Percentiles rank a stretch among this genome's conserved stretches.
Conservation (phyloP, 2,888 invertebrate genomes). For the Meteorus cinctellus region DNA sequence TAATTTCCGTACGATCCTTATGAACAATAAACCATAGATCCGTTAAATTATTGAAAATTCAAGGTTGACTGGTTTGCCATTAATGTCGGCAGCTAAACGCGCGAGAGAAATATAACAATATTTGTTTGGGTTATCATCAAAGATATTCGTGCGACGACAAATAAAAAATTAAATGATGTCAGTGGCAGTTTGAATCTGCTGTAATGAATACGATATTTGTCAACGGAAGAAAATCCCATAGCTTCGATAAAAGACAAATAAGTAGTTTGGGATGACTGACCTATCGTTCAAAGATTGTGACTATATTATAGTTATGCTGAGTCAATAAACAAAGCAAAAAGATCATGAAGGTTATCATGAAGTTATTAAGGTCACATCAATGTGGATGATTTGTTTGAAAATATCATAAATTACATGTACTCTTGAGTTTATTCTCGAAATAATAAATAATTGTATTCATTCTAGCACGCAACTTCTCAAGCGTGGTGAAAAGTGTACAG, state of each 20-base stretch:
- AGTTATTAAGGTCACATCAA: background rate
- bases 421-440: too few relatives aligned
- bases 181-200: too few relatives aligned
- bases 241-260: background rate
- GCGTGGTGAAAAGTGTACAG: too few relatives aligned
- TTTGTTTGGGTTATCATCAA: constrained; percentile 10
- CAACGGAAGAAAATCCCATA: background rate
- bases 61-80: background rate
- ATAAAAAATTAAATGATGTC: background rate
- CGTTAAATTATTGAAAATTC: background rate
- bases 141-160: background rate
- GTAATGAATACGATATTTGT: too few relatives aligned
- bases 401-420: too few relatives aligned
- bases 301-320: background rate
- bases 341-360: background rate
- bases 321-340: background rate
- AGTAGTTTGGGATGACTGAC: background rate
- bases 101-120: background rate
- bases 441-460: too few relatives aligned
- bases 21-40: background rate
- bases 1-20: background rate
- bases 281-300: background rate
- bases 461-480: too few relatives aligned
- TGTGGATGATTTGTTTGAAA: background rate
- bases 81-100: background rate